Percentiles rank a stretch among this genome's conserved stretches.
Evolutionary conservation across 1,140 invertebrate genomes (phyloP).

Genomic region (Dinoponera quadriceps): DNA sequence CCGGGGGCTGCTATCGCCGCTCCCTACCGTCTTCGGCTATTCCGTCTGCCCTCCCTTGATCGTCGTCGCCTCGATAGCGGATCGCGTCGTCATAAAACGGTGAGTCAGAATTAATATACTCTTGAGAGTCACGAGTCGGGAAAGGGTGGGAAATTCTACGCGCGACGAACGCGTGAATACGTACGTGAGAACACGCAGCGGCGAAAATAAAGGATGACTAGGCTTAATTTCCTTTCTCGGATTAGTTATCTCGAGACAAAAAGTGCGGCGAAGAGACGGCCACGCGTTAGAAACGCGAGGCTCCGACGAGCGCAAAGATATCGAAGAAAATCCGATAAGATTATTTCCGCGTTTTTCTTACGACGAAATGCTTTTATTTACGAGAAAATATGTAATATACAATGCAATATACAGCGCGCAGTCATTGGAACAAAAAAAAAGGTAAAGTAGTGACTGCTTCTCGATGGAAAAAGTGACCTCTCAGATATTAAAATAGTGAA

Average conservation of each 20-base stretch:
- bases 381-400: too few species aligned
- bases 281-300: background rate
- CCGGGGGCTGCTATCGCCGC: slow-evolving; percentile 13
- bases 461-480: too few species aligned
- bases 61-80: slow-evolving; percentile 20
- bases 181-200: background rate
- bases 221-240: too few species aligned
- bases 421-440: too few species aligned
- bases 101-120: slow-evolving; percentile 32
- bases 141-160: background rate
- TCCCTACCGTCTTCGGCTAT: slow-evolving; percentile 39
- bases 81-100: slow-evolving; percentile 21
- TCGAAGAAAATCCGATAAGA: too few species aligned
- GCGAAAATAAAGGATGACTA: background rate
- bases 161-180: too few species aligned
- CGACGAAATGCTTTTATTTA: too few species aligned
- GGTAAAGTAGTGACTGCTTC: too few species aligned
- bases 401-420: too few species aligned
- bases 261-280: background rate
- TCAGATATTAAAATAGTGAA: too few species aligned
- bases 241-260: background rate
- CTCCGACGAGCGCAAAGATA: background rate
- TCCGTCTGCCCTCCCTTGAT: background rate
- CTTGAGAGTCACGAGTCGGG: background rate
- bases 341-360: too few species aligned